phyloP scores from a whole-genome alignment of 2,797 vertebrate genomes.

The Protosalanx chinensis region DNA sequence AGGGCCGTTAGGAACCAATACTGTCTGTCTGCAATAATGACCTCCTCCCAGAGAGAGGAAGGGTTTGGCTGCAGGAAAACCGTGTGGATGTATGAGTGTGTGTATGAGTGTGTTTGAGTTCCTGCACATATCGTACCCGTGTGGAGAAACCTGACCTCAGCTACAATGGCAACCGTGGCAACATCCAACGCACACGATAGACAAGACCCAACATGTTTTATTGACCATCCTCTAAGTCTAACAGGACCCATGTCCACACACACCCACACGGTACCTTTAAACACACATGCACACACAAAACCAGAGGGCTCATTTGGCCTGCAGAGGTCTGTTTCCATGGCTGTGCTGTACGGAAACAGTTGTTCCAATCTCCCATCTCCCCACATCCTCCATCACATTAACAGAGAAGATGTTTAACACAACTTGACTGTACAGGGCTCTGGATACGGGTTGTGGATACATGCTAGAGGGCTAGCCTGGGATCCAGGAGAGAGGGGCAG shows the following conservation, averaged over 20 bases:
- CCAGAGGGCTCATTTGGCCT: neutral
- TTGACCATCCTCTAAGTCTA: neutral
- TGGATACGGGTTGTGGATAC: no score
- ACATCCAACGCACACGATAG: constrained; percentile 4
- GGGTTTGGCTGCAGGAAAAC: neutral
- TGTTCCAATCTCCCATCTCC: neutral
- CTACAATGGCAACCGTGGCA: constrained; percentile 6
- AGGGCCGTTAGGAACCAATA: constrained; percentile 20
- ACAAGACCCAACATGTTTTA: constrained; percentile 15
- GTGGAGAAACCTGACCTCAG: neutral
- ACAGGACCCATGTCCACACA: neutral
- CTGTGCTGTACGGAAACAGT: no score
- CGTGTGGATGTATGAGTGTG: neutral
- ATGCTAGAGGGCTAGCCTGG: no score
- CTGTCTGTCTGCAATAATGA: constrained; percentile 1
- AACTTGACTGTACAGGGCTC: neutral
- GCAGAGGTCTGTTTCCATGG: neutral
- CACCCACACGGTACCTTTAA: neutral
- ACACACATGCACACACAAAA: constrained; percentile 5
- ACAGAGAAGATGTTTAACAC: neutral
- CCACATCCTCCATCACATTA: neutral
- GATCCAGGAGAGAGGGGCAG: no score
- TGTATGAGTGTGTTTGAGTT: neutral
- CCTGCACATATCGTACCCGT: neutral
- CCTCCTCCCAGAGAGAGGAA: neutral